Percentiles rank a stretch among this genome's conserved stretches.
phyloP scores from a whole-genome alignment of 2,113 vertebrate genomes.

The Pristiophorus japonicus region DNA sequence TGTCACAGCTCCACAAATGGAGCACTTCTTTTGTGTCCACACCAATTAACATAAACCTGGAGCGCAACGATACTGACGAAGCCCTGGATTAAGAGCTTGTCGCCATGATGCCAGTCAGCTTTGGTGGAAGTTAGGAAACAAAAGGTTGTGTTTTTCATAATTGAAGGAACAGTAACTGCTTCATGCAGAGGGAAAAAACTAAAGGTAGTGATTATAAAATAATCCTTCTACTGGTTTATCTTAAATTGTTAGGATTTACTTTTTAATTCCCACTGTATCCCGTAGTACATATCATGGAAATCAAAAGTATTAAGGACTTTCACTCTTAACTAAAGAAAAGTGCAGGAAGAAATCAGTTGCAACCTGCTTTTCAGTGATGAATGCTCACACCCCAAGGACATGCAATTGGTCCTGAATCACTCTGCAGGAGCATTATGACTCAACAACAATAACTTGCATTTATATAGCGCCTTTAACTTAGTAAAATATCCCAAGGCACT shows the following conservation, averaged over 20 bases:
- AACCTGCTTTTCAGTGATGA: not conserved
- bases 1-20: conserved; percentile 37
- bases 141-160: not conserved
- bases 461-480: not conserved
- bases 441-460: not conserved
- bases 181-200: not conserved
- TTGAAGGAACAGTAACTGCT: not conserved
- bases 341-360: not conserved
- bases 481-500: not conserved
- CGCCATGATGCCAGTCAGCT: not conserved
- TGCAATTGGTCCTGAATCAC: not conserved
- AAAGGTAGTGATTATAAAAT: not conserved
- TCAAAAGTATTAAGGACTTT: not conserved
- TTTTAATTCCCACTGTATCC: not conserved
- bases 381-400: no score
- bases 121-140: not conserved
- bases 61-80: not conserved
- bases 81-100: not conserved
- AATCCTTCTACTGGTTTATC: not conserved
- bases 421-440: not conserved
- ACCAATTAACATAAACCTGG: conserved; percentile 9
- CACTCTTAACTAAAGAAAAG: not conserved
- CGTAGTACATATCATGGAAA: not conserved
- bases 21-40: not conserved
- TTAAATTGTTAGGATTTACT: not conserved